phyloP scores from a whole-genome alignment of 2,888 invertebrate genomes.

The Oligia latruncula region DNA sequence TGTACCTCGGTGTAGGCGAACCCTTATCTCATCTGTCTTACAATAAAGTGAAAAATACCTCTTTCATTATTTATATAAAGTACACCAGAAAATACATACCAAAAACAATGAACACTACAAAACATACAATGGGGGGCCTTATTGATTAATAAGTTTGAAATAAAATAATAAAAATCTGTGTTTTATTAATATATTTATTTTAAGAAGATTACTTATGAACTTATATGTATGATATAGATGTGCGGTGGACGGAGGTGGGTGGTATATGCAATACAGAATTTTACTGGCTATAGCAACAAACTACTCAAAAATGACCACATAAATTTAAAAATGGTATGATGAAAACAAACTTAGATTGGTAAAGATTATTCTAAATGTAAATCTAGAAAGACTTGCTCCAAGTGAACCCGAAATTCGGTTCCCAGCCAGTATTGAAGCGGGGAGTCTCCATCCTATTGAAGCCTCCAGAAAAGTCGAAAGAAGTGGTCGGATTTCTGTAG shows the following conservation, averaged over 20 bases:
- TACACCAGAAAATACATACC: too few species aligned
- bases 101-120: too few species aligned
- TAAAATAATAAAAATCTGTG: not conserved
- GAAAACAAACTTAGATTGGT: not conserved
- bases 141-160: not conserved
- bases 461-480: constrained; percentile 34
- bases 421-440: constrained; percentile 59
- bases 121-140: too few species aligned
- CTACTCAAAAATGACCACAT: not conserved
- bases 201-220: too few species aligned
- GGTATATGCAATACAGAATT: not conserved
- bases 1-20: not conserved
- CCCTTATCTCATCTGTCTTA: too few species aligned
- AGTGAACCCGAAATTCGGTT: constrained; percentile 52
- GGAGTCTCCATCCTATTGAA: constrained; percentile 59
- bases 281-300: not conserved
- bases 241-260: too few species aligned
- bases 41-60: not conserved
- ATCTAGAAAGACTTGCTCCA: constrained; percentile 50
- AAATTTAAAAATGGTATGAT: not conserved
- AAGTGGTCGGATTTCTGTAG: constrained; percentile 39
- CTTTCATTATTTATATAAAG: too few species aligned
- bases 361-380: not conserved
- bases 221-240: too few species aligned
- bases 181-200: not conserved